A percentile compares a stretch with the other conserved stretches of the same genome.
These are phyloP conservation scores for Ferdinandea cuprea DNA, from an alignment of 2,888 invertebrate genomes.

Conservation along the genomic window DNA sequence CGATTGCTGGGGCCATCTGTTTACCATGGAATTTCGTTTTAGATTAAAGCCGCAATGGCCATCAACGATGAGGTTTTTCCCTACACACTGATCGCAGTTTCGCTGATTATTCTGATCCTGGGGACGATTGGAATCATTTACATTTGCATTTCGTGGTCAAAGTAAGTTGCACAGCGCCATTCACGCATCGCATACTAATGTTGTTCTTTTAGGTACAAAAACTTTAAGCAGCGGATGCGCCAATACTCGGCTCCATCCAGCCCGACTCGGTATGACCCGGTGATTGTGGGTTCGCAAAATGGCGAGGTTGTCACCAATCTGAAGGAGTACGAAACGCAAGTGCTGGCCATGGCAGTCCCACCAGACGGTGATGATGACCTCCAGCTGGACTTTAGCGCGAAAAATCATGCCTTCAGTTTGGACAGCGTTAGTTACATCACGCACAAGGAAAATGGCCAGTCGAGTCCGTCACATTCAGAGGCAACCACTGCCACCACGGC, in stretches of 20 bases:
- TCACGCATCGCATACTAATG: too few species aligned
- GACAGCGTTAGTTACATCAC: constrained; percentile 95
- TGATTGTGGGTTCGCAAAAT: constrained; percentile 84
- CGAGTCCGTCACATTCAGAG: constrained; percentile 92
- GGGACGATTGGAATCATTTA: constrained; percentile 95
- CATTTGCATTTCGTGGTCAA: constrained; percentile 96
- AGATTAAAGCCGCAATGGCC: constrained; percentile 84
- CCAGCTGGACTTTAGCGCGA: constrained; percentile 93
- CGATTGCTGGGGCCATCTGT: too few species aligned
- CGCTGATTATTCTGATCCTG: constrained; percentile 93
- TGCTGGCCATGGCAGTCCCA: constrained; percentile 95
- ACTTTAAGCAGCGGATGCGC: constrained; percentile 92
- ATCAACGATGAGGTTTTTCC: constrained; percentile 90
- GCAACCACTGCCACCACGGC: constrained; percentile 92
- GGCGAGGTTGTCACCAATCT: constrained; percentile 85
- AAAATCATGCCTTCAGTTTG: constrained; percentile 93
- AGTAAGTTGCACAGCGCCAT: too few species aligned
- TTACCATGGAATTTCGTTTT: constrained; percentile 29
- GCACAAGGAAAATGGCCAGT: constrained; percentile 90
- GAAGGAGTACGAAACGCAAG: constrained; percentile 97
- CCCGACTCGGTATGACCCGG: constrained; percentile 88
- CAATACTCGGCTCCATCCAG: constrained; percentile 88
- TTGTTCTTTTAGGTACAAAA: constrained; percentile 89
- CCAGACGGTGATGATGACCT: constrained; percentile 92
- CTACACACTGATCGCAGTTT: constrained; percentile 94